Conservation (phyloP, 2,888 invertebrate genomes). For the Dryomyza anilis region DNA sequence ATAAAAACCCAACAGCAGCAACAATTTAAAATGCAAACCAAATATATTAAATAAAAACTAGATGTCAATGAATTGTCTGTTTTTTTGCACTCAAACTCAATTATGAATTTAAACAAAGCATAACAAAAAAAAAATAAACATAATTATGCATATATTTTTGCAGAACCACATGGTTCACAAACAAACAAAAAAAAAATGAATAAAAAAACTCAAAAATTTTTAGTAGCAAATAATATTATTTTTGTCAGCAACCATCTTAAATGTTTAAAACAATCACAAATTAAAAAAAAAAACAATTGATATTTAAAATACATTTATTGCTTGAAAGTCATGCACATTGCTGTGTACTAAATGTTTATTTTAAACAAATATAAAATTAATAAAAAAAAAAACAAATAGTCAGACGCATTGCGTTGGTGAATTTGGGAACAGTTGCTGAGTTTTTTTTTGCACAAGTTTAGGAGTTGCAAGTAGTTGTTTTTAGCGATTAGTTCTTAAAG, state of each 20-base stretch:
- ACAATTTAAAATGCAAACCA: not conserved
- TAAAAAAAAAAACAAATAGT: constrained; percentile 16
- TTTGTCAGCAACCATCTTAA: constrained; percentile 21
- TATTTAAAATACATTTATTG: constrained; percentile 47
- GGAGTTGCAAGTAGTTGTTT: not conserved
- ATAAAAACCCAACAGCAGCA: not conserved
- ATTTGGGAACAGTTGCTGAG: not conserved
- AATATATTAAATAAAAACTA: not conserved
- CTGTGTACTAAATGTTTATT: constrained; percentile 46
- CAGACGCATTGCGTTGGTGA: not conserved
- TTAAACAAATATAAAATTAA: constrained; percentile 16
- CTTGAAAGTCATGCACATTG: constrained; percentile 14
- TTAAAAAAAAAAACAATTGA: constrained; percentile 33
- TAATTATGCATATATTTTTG: constrained; percentile 6
- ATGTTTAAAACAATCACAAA: constrained; percentile 26
- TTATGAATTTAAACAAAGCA: not conserved
- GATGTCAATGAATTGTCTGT: not conserved
- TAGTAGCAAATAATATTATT: constrained; percentile 30
- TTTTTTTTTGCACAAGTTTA: not conserved
- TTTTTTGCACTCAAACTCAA: constrained; percentile 9
- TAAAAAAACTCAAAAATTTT: constrained; percentile 26
- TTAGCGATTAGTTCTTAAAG: no score
- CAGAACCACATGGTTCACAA: constrained; percentile 13
- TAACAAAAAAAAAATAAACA: not conserved
- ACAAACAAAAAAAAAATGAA: not conserved